phyloP scores from a whole-genome alignment of 2,888 invertebrate species.

The Crocallis elinguaria region DNA sequence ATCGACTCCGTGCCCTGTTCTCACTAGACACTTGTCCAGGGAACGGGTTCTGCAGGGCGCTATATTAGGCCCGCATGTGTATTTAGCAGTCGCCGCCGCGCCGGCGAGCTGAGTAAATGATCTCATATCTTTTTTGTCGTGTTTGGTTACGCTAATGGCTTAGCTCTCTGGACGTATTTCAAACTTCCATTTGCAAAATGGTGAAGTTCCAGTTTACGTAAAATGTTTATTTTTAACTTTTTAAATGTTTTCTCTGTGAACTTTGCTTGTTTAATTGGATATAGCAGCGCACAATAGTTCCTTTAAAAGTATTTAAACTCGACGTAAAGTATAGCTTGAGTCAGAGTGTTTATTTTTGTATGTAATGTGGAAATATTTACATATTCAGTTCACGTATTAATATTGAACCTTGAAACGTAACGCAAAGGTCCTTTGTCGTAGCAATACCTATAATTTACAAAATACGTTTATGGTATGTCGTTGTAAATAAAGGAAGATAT shows the following conservation, averaged over 20 bases:
- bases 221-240: neutral
- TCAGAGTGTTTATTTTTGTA: conserved; percentile 12
- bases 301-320: neutral
- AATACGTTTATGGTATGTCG: neutral
- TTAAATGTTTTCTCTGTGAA: neutral
- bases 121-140: conserved; percentile 23
- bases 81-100: conserved; percentile 20
- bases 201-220: neutral
- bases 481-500: conserved; percentile 15
- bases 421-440: conserved; percentile 32
- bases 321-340: neutral
- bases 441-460: conserved; percentile 7
- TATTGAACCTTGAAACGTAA: conserved; percentile 26
- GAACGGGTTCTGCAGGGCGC: conserved; percentile 36
- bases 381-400: conserved; percentile 28
- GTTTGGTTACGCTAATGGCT: conserved; percentile 19
- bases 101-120: conserved; percentile 13
- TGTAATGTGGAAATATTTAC: conserved; percentile 24
- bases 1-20: conserved; percentile 21
- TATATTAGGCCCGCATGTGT: conserved; percentile 36
- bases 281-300: neutral
- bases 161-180: conserved; percentile 9
- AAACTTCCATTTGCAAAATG: conserved; percentile 1
- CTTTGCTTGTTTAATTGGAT: neutral
- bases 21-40: conserved; percentile 17